Percentiles rank a stretch among this genome's conserved stretches.
Conservation (phyloP, 2,113 vertebrate genomes). For the Desmodus rotundus region DNA sequence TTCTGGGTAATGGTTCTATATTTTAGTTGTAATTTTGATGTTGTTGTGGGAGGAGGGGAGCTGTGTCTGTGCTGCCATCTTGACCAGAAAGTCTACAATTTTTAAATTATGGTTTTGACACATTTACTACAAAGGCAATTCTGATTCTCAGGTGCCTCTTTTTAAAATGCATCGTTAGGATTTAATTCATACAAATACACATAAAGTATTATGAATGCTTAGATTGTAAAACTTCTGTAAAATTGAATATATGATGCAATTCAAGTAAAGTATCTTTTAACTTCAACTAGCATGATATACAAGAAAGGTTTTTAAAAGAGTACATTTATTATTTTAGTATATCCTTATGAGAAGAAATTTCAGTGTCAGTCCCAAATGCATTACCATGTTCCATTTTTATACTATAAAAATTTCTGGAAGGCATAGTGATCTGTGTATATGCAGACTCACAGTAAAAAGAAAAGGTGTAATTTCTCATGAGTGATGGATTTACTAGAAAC, state of each 20-base stretch:
- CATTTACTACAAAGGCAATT: not conserved
- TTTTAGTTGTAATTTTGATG: too few relatives aligned
- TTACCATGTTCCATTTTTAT: conserved; percentile 45
- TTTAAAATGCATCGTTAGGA: not conserved
- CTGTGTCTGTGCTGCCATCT: too few relatives aligned
- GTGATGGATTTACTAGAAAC: not conserved
- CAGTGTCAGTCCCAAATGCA: conserved; percentile 25
- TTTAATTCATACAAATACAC: conserved; percentile 15
- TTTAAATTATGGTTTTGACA: conserved; percentile 7
- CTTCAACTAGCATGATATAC: not conserved
- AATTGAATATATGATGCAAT: conserved; percentile 17
- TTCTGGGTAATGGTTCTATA: too few relatives aligned
- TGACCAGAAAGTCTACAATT: not conserved
- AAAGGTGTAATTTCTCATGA: conserved; percentile 32
- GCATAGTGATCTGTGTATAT: not conserved
- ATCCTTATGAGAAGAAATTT: conserved; percentile 30
- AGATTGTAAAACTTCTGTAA: conserved; percentile 23
- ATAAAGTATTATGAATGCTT: not conserved
- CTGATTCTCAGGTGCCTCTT: not conserved
- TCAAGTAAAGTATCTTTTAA: conserved; percentile 32
- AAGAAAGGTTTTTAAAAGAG: conserved; percentile 32
- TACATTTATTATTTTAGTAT: conserved; percentile 44
- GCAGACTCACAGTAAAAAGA: conserved; percentile 32
- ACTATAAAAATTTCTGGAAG: conserved; percentile 12
- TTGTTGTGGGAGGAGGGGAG: too few relatives aligned